A percentile compares a stretch with the other conserved stretches of the same genome.
Evolutionary conservation across 2,113 vertebrate genomes (phyloP).

Genomic region (Sylvia atricapilla): DNA sequence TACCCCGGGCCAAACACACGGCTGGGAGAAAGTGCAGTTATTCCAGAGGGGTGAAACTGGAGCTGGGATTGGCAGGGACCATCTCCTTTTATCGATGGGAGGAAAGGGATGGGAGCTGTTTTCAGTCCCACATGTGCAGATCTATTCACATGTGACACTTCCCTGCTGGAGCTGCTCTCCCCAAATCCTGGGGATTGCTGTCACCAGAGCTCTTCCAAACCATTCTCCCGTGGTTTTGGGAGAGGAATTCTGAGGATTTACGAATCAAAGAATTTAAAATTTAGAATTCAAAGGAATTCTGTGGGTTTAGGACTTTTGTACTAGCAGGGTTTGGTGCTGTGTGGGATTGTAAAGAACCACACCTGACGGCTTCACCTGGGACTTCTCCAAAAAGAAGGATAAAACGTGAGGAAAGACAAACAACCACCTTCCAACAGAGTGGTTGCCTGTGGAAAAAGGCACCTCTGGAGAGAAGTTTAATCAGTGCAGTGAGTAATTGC

Average conservation of each 20-base stretch:
- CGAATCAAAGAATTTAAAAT: no score
- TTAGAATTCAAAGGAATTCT: not conserved
- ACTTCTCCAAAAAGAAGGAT: not conserved
- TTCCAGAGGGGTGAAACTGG: not conserved
- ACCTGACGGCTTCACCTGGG: not conserved
- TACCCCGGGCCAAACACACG: not conserved
- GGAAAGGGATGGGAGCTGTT: not conserved
- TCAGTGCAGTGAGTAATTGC: not conserved
- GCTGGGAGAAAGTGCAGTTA: not conserved
- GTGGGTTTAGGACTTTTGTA: not conserved
- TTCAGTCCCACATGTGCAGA: not conserved
- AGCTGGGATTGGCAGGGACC: not conserved
- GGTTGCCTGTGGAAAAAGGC: not conserved
- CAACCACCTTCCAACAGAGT: not conserved
- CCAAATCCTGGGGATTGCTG: not conserved
- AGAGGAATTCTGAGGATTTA: not conserved
- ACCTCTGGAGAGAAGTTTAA: not conserved
- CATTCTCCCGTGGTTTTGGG: not conserved
- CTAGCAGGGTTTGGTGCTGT: not conserved
- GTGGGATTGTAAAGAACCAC: not conserved
- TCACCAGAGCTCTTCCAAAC: not conserved
- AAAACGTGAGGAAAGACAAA: not conserved
- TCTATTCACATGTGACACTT: accelerated
- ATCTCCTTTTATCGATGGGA: not conserved
- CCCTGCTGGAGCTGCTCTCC: not conserved